Evolutionary conservation across 2,797 vertebrate species (phyloP).

Genomic region (Corythornis leucogaster): DNA sequence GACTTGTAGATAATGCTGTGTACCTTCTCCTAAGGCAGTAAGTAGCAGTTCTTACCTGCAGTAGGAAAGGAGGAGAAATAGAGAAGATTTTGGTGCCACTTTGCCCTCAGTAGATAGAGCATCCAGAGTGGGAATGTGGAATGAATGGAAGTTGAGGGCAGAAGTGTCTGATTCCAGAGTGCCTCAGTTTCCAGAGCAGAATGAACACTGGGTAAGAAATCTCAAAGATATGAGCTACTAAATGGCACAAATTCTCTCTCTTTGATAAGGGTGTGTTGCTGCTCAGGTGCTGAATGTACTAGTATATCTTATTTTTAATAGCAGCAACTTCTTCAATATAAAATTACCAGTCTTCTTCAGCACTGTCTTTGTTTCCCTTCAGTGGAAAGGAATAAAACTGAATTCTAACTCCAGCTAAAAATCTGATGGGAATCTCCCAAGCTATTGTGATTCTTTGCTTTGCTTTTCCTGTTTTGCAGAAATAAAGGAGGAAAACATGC

Average conservation of each 20-base stretch:
- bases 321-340: neutral
- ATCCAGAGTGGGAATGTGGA: neutral
- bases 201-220: neutral
- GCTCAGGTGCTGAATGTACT: neutral
- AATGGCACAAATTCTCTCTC: neutral
- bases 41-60: neutral
- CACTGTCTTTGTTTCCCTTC: neutral
- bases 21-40: neutral
- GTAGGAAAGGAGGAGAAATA: neutral
- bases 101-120: neutral
- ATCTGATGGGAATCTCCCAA: neutral
- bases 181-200: neutral
- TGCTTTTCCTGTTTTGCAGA: slow-evolving; percentile 75
- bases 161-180: neutral
- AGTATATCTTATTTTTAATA: neutral
- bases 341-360: neutral
- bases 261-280: neutral
- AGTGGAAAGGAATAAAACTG: neutral
- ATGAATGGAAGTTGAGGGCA: neutral
- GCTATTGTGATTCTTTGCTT: neutral
- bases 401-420: neutral
- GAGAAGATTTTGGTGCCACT: neutral
- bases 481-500: slow-evolving; percentile 88
- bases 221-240: neutral
- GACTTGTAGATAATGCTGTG: neutral